Percentiles rank a stretch among this genome's conserved stretches.
Evolutionary conservation across 2,113 vertebrate genomes (phyloP).

Genomic region (Perca schrenkii): DNA sequence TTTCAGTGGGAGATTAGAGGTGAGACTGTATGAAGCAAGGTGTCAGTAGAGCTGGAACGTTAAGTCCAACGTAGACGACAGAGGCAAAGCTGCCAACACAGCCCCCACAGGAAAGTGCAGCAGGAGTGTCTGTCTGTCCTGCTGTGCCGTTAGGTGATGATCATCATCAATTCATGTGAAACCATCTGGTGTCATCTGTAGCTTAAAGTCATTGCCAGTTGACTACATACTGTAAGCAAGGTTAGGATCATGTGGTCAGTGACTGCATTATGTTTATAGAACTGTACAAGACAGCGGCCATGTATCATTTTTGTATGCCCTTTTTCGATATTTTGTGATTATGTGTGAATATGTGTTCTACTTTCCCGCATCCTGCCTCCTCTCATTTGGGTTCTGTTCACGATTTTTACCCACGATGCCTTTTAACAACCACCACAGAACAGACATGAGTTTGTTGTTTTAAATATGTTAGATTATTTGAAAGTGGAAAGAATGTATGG

Average conservation of each 20-base stretch:
- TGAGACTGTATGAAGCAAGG: conserved; percentile 64
- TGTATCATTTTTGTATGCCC: not conserved
- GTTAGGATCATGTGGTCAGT: not conserved
- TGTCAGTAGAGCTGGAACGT: conserved; percentile 58
- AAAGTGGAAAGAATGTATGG: not conserved
- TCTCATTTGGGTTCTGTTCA: not conserved
- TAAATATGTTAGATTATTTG: not conserved
- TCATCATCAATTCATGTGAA: conserved; percentile 51
- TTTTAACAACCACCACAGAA: not conserved
- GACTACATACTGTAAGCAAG: not conserved
- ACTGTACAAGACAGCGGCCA: not conserved
- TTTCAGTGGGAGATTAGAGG: conserved; percentile 54
- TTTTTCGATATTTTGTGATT: not conserved
- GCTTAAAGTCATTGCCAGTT: conserved; percentile 3
- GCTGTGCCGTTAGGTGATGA: conserved; percentile 47
- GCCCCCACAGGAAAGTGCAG: conserved; percentile 35
- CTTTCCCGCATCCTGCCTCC: not conserved
- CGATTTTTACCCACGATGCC: not conserved
- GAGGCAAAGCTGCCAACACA: conserved; percentile 25
- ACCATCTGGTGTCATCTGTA: conserved; percentile 57
- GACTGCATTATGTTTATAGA: not conserved
- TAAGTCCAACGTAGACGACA: conserved; percentile 39
- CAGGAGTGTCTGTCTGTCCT: conserved; percentile 55
- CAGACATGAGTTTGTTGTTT: not conserved
- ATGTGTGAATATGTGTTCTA: not conserved